Base-by-base conservation (phyloP, 2,797 vertebrate genomes). In the Danio aesculapii region DNA sequence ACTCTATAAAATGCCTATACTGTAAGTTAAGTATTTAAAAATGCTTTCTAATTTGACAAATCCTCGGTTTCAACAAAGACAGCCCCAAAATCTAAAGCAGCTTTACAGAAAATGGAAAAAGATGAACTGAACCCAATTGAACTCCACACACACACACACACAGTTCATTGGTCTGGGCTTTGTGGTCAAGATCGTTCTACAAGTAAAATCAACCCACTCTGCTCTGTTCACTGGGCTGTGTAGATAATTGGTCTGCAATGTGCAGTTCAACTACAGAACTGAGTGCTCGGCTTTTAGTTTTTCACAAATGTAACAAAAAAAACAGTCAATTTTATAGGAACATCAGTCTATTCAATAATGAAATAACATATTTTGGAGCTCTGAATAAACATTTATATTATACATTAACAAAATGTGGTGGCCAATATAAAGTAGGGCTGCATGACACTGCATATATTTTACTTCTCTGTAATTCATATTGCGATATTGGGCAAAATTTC, bases 171-270 rank as follows among this genome's bases (percentile, higher is more conserved):
- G 39, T 71, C 50, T 71, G 68, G 39, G 43, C 71, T 59, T 7
- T 73, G 71, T 47, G 41, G 57, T 74, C 55, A 61, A 74, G 39
- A 44, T n/a, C 69, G 8, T n/a, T 44, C 39, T 17, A 13, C 11
- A 72, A 72, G 41, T 44, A 57, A 71, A 71, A 30, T 57, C 7
- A 57, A 72, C n/a, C 7, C 52, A 19, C 52, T 57, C 16, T 9
- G n/a, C 11, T 0, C 39, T 0, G 10, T 71, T 30, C 11, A 0
- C 8, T 13, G 50, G 68, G 50, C 30, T 43, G 52, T 71, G 50
- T 2, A 71, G 16, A 55, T 19, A 71, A 71, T 71, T 71, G 50
- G 50, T 55, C 52, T 3, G 14, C 2, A 39, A 50, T 8, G 16
- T 71, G 39, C 39, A 71, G 52, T 57, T 71, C 11, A 71, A 43